Conservation (phyloP, 2,888 invertebrate species). For the Heliconius ismenius region DNA sequence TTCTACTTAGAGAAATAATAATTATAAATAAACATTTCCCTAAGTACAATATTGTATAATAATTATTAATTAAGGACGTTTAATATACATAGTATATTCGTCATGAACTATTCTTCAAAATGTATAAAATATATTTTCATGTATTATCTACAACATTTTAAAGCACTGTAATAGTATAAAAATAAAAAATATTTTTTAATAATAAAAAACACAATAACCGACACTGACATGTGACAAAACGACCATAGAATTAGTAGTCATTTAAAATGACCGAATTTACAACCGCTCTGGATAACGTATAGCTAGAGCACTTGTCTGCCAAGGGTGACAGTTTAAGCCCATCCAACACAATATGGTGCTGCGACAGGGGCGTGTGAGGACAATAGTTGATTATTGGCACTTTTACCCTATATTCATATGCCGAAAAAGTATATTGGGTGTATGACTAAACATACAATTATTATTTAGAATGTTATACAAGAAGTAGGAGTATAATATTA, state of each 20-base stretch:
- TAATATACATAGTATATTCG: too few relatives aligned
- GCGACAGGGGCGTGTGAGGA: constrained; percentile 59
- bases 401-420: constrained; percentile 59
- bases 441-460: neutral
- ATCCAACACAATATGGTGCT: constrained; percentile 76
- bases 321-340: constrained; percentile 78
- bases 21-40: too few relatives aligned
- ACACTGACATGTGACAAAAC: constrained; percentile 64
- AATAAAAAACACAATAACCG: neutral
- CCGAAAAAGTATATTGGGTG: neutral
- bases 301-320: constrained; percentile 75
- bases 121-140: too few relatives aligned
- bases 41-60: too few relatives aligned
- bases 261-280: constrained; percentile 72
- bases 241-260: constrained; percentile 80
- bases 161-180: neutral
- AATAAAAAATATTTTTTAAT: neutral
- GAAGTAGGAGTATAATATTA: neutral
- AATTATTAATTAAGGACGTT: too few relatives aligned
- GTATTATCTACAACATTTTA: too few relatives aligned
- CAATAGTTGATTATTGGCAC: constrained; percentile 73
- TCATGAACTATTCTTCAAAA: too few relatives aligned
- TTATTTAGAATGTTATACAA: neutral
- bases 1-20: too few relatives aligned
- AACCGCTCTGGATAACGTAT: constrained; percentile 68